These are phyloP conservation scores for Heliconius erato DNA, from an alignment of 2,888 invertebrate species.

Conservation along the genomic window DNA sequence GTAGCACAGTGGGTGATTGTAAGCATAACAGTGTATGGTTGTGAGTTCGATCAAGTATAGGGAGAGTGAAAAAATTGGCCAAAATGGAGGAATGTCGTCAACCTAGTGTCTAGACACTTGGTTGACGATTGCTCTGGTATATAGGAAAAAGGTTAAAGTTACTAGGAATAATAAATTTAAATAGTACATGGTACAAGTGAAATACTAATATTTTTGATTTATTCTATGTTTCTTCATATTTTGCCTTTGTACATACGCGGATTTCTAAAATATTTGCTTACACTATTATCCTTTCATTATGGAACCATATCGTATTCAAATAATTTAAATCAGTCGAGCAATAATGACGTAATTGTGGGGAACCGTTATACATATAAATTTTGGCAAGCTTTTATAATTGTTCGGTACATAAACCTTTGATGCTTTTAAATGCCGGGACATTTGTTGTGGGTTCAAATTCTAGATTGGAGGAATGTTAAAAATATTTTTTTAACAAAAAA, in stretches of 20 bases:
- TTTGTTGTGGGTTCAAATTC: not conserved
- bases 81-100: no score
- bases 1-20: no score
- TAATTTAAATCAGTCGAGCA: slow-evolving; percentile 14
- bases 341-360: slow-evolving; percentile 23
- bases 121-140: no score
- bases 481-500: no score
- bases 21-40: no score
- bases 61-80: no score
- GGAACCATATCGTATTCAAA: not conserved
- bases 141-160: no score
- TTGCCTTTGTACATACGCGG: not conserved
- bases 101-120: no score
- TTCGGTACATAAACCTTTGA: not conserved
- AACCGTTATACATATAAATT: slow-evolving; percentile 34
- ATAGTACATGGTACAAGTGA: no score
- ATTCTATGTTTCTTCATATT: not conserved
- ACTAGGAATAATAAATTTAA: no score
- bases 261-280: slow-evolving; percentile 10
- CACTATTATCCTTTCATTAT: slow-evolving; percentile 5
- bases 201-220: not conserved
- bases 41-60: no score
- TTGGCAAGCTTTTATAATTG: slow-evolving; percentile 34
- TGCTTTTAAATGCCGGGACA: not conserved
- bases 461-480: not conserved